Conservation (phyloP, 2,113 vertebrate species). For the Oreochromis aureus region DNA sequence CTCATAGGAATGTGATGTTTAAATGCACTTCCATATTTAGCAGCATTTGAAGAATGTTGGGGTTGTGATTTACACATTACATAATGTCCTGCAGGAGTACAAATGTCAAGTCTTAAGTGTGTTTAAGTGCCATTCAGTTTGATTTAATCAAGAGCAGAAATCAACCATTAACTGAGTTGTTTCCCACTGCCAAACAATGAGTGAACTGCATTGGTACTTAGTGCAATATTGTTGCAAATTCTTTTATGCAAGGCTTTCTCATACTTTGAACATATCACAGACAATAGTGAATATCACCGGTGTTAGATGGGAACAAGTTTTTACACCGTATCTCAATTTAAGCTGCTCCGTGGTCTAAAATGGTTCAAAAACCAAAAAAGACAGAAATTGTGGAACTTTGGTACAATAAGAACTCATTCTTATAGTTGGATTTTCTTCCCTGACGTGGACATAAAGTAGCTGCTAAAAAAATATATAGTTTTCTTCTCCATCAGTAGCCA, state of each 20-base stretch:
- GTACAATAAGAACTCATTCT: background rate
- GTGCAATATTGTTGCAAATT: background rate
- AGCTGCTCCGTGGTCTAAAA: background rate
- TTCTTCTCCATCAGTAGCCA: background rate
- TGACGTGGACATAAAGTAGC: background rate
- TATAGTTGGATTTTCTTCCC: background rate
- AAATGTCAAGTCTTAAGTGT: background rate
- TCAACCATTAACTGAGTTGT: background rate
- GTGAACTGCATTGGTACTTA: background rate
- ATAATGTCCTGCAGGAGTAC: background rate
- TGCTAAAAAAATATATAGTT: background rate
- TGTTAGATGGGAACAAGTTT: background rate
- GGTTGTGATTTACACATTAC: background rate
- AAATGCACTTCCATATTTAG: background rate
- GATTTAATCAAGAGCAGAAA: background rate
- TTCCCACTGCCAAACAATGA: background rate
- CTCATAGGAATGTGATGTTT: background rate
- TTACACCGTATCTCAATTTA: background rate
- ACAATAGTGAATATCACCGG: background rate
- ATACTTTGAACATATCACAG: background rate
- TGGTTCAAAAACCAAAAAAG: background rate
- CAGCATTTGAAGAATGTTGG: background rate
- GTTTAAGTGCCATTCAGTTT: background rate
- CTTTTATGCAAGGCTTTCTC: background rate
- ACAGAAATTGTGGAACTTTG: background rate